A percentile compares a stretch with the other conserved stretches of the same genome.
These are phyloP conservation scores for Craseonycteris thonglongyai DNA, from an alignment of 2,113 vertebrate species.

Conservation along the genomic window DNA sequence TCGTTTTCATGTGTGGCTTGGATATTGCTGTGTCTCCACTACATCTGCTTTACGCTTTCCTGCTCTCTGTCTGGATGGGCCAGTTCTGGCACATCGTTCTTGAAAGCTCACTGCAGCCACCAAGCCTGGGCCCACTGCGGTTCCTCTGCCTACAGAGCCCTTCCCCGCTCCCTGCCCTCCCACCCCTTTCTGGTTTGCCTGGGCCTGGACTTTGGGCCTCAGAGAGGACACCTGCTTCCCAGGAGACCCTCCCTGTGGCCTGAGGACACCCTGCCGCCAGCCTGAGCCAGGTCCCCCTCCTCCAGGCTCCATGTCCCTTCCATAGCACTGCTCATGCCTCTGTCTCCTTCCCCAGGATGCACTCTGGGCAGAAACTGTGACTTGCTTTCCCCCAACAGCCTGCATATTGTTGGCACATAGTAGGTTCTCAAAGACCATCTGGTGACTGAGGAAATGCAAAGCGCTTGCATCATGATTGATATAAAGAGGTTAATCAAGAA, in stretches of 20 bases:
- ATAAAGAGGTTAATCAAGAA: not conserved
- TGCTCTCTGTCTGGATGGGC: not conserved
- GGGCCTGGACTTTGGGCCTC: not conserved
- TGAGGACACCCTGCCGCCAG: not conserved
- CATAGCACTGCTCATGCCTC: rapidly evolving
- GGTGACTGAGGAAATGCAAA: not conserved
- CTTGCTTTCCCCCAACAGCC: not conserved
- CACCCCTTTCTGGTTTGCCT: not conserved
- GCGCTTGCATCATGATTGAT: not conserved
- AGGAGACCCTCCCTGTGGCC: not conserved
- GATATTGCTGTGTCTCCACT: not conserved
- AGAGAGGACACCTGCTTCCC: not conserved
- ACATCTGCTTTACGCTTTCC: too few relatives aligned
- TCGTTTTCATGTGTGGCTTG: not conserved
- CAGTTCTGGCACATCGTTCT: rapidly evolving
- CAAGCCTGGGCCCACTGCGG: not conserved
- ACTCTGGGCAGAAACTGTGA: not conserved
- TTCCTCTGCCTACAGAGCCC: not conserved
- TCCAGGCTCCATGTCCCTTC: rapidly evolving
- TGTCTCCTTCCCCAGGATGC: not conserved
- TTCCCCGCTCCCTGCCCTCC: not conserved
- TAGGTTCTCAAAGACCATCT: not conserved
- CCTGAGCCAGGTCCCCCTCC: not conserved
- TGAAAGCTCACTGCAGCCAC: not conserved
- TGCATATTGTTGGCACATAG: not conserved